Evolutionary conservation across 2,113 vertebrate species (phyloP), one percentile per base, ranked within the genome.

Genomic region (Pitta sordida): DNA sequence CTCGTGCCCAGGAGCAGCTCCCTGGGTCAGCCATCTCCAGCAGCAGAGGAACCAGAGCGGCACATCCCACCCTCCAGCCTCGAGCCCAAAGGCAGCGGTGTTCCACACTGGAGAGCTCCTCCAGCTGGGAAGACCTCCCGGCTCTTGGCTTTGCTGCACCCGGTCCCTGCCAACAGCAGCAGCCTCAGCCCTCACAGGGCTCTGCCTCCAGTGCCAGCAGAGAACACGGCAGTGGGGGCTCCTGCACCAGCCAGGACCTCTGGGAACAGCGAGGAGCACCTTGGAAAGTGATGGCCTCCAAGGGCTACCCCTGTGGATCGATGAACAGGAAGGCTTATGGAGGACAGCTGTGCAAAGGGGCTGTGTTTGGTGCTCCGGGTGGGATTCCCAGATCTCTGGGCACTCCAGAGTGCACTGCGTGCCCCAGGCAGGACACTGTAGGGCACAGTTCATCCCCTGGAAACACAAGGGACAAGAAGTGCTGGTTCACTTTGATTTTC

Each of bases 401-500:
- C 95, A 34, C 93, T 70, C 39, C 78, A 92, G 97, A 97, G 98
- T 95, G 90, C 46, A 80, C 96, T 84, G 95, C 96, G 91, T 97
- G 87, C 96, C 71, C 34, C 52, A 11, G 83, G 83, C 82, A 68
- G 91, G 94, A 91, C 60, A 26, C 74, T 63, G 73, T 56, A 68
- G 84, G 77, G 71, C 29, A 15, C 92, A 34, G 39, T 30, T 93
- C 52, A 3, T 80, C 70, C 75, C 86, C 46, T 95, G 78, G 91
- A 94, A 95, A 95, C 92, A 94, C 78, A 7, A 94, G 90, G 88
- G 92, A 93, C 63, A 65, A 94, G 98, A 99, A 99, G 99, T 99
- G 99, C 99, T 98, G 99, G 99, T 98, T 99, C 99, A 99, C 99
- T 99, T 99, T 98, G 94, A 90, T 81, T 88, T 97, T 88, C 91